phyloP scores from a whole-genome alignment of 2,113 vertebrate species.

The Ginglymostoma cirratum region DNA sequence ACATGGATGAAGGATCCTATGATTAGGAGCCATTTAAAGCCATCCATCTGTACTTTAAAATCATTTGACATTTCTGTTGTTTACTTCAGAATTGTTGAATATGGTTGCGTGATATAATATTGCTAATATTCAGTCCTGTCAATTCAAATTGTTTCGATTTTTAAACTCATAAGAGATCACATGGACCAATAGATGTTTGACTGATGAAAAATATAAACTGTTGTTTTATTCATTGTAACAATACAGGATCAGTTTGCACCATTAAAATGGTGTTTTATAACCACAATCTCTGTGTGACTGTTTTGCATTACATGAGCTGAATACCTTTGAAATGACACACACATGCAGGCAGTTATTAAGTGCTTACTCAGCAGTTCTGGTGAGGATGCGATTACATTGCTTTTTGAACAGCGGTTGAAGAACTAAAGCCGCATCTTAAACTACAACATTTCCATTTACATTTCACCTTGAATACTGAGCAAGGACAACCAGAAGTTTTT shows the following conservation, averaged over 20 bases:
- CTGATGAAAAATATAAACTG: constrained; percentile 26
- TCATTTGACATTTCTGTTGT: not conserved
- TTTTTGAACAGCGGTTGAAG: constrained; percentile 74
- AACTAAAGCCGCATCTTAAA: constrained; percentile 63
- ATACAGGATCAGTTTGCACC: constrained; percentile 3
- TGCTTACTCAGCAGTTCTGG: constrained; percentile 82
- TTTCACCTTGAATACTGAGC: constrained; percentile 64
- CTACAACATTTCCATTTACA: constrained; percentile 68
- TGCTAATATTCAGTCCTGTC: not conserved
- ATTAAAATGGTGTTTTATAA: constrained; percentile 25
- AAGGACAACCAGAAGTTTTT: constrained; percentile 51
- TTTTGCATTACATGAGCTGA: constrained; percentile 92
- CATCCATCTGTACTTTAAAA: not conserved
- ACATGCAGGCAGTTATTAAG: constrained; percentile 85
- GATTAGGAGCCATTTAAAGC: not conserved
- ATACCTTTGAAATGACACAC: constrained; percentile 86
- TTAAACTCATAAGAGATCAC: not conserved
- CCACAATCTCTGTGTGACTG: constrained; percentile 65
- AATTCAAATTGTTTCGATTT: not conserved
- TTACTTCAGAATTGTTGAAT: not conserved
- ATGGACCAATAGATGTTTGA: not conserved
- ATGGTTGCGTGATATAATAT: not conserved
- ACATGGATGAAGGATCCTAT: not conserved
- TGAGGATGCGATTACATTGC: constrained; percentile 88
- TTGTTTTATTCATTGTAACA: constrained; percentile 30